Percentiles rank a stretch among this genome's conserved stretches.
These are phyloP conservation scores for Xylocampa areola DNA, from an alignment of 2,888 invertebrate genomes.

Conservation along the genomic window DNA sequence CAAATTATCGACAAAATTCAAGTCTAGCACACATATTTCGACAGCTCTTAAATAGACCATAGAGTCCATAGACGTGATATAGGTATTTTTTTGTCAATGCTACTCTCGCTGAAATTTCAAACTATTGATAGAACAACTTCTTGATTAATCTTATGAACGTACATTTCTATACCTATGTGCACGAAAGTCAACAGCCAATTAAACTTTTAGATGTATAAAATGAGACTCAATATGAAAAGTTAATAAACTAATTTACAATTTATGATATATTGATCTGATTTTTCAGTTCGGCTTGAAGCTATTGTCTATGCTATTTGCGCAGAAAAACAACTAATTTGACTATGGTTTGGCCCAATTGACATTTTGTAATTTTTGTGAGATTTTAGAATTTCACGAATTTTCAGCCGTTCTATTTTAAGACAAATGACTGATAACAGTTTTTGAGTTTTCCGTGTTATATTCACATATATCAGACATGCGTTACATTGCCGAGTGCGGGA, in stretches of 20 bases:
- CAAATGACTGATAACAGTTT: constrained; percentile 83
- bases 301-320: constrained; percentile 54
- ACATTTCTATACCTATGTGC: background rate
- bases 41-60: too few relatives aligned
- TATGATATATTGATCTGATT: constrained; percentile 35
- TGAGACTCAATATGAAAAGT: too few relatives aligned
- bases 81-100: too few relatives aligned
- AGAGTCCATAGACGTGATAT: too few relatives aligned
- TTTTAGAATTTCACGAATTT: constrained; percentile 78
- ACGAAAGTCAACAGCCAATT: too few relatives aligned
- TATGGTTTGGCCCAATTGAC: constrained; percentile 71
- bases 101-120: too few relatives aligned
- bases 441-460: constrained; percentile 70
- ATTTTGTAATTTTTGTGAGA: constrained; percentile 76
- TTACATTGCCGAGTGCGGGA: constrained; percentile 60
- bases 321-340: constrained; percentile 58
- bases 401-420: constrained; percentile 87
- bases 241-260: background rate
- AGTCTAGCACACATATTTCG: too few relatives aligned
- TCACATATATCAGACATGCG: constrained; percentile 67
- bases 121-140: too few relatives aligned
- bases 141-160: too few relatives aligned
- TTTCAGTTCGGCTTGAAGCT: constrained; percentile 3
- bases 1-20: too few relatives aligned
- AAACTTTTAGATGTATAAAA: too few relatives aligned